Conservation (phyloP, 1,140 invertebrate species). For the Ganaspis sp. region DNA sequence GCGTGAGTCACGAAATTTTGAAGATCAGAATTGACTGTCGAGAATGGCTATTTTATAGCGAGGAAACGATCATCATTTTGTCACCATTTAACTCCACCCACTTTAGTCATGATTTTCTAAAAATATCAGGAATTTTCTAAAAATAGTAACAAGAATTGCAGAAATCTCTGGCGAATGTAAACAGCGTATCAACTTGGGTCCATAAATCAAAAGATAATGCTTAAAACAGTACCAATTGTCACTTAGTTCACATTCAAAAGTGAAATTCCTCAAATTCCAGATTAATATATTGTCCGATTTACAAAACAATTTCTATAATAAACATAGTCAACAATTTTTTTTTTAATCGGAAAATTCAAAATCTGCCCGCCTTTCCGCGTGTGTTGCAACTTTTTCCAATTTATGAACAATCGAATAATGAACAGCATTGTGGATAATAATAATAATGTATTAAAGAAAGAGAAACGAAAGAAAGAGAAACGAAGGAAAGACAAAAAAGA, state of each 20-base stretch:
- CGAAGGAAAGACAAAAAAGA: too few relatives aligned
- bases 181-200: slow-evolving; percentile 44
- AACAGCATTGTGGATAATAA: too few relatives aligned
- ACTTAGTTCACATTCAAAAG: background rate
- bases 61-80: slow-evolving; percentile 16
- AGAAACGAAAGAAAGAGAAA: too few relatives aligned
- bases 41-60: slow-evolving; percentile 7
- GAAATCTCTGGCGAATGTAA: slow-evolving; percentile 54
- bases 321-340: too few relatives aligned
- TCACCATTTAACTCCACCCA: slow-evolving; percentile 15
- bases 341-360: too few relatives aligned
- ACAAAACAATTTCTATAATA: too few relatives aligned
- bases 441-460: too few relatives aligned
- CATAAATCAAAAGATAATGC: slow-evolving; percentile 26
- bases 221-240: slow-evolving; percentile 28
- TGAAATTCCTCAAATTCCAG: background rate
- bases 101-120: slow-evolving; percentile 40
- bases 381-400: too few relatives aligned
- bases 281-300: background rate
- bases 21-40: slow-evolving; percentile 1
- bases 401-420: too few relatives aligned
- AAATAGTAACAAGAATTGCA: slow-evolving; percentile 52
- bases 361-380: too few relatives aligned
- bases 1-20: background rate
- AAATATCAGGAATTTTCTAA: slow-evolving; percentile 56